Evolutionary conservation across 2,113 vertebrate genomes (phyloP), one percentile per base, ranked within the genome.

Genomic region (Trematomus loennbergii): DNA sequence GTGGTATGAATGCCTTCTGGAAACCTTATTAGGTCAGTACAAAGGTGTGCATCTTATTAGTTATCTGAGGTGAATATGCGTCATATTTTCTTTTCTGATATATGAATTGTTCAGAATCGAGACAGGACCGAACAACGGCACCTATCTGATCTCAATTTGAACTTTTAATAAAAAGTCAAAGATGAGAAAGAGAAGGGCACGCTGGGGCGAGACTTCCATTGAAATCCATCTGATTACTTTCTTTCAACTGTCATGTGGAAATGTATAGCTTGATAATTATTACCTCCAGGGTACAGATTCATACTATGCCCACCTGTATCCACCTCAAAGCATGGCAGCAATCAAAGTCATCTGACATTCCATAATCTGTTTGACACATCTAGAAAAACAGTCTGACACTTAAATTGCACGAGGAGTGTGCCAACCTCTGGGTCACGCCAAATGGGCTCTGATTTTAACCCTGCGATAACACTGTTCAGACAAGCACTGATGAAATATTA

Each of bases 401-500:
- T 84, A 66, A 88, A 88, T 87, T 87, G 74, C 71, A 72, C 60
- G 52, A 83, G 55, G 20, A 75, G 70, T 45, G 61, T 29, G 74
- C 67, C 68, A 87, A 76, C 58, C 36, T 81, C 45, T 46, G 7
- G 75, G 85, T 87, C 79, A 85, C 45, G 85, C 81, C 84, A 91
- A 91, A 92, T 64, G 79, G 36, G 75, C 79, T 86, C 69, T 78
- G 80, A 88, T 91, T 90, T 91, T 87, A 92, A 89, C 85, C 73
- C 84, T 70, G 83, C n/a, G 17, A 88, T 89, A 82, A 85, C 80
- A 50, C 60, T 70, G 67, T 86, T 91, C 80, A 85, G 90, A 90
- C 77, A 72, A 90, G 84, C 45, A 57, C 72, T 89, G 88, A 92
- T 94, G 80, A 94, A 94, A 94, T 93, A 94, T 93, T 94, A 89